These are phyloP conservation scores for Epinephelus fuscoguttatus DNA, from an alignment of 2,113 vertebrate genomes.

Conservation along the genomic window DNA sequence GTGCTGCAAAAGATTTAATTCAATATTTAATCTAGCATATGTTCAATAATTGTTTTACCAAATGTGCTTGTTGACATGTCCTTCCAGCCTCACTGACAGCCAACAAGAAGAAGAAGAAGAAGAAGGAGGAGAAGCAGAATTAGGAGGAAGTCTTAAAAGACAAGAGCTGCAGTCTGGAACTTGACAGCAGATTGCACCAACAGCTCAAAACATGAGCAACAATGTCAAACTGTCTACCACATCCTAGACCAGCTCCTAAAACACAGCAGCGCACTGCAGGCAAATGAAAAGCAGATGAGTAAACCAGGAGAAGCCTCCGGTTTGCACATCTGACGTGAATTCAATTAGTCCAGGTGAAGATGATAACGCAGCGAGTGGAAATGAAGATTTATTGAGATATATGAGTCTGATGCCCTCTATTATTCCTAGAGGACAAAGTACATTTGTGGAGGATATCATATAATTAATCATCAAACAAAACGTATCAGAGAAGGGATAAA, in stretches of 20 bases:
- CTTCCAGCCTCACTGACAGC: neutral
- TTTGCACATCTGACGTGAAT: neutral
- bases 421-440: neutral
- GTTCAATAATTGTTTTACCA: neutral
- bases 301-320: neutral
- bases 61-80: neutral
- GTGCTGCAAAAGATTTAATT: neutral
- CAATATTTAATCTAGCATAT: constrained; percentile 14
- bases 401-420: neutral
- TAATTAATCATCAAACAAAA: neutral
- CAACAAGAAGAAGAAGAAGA: neutral
- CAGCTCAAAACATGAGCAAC: constrained; percentile 20
- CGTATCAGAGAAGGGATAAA: neutral
- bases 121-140: neutral
- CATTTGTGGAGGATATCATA: neutral
- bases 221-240: constrained; percentile 21
- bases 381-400: constrained; percentile 1
- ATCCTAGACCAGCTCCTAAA: constrained; percentile 1
- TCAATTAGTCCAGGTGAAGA: constrained; percentile 6
- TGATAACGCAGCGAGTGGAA: neutral
- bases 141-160: neutral
- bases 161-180: constrained; percentile 10
- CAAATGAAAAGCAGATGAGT: neutral
- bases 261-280: neutral
- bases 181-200: neutral